Evolutionary conservation across 2,888 invertebrate species (phyloP).

Genomic region (Cheilosia urbana): DNA sequence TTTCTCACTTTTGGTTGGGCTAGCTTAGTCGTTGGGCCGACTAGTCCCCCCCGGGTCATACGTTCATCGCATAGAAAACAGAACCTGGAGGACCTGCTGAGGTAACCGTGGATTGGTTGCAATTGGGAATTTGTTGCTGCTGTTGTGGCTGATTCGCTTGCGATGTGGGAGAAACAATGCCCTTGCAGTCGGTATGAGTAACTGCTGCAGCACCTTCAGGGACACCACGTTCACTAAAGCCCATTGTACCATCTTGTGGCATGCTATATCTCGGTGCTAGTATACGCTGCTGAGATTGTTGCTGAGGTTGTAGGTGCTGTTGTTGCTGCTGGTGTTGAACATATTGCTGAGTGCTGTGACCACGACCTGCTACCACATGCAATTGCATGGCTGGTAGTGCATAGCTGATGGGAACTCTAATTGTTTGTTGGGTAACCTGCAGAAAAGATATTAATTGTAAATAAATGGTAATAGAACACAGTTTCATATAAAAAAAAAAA

Average conservation of each 20-base stretch:
- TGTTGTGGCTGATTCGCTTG: slow-evolving; percentile 71
- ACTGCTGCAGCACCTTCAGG: slow-evolving; percentile 90
- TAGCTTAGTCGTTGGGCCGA: slow-evolving; percentile 77
- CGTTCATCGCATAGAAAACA: slow-evolving; percentile 94
- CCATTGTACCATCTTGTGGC: slow-evolving; percentile 79
- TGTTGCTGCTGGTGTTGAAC: slow-evolving; percentile 79
- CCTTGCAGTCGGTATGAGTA: slow-evolving; percentile 80
- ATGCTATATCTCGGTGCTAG: slow-evolving; percentile 81
- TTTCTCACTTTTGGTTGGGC: slow-evolving; percentile 67
- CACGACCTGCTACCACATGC: slow-evolving; percentile 83
- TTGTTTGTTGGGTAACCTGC: slow-evolving; percentile 84
- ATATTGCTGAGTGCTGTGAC: slow-evolving; percentile 80
- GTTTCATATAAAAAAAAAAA: too few relatives aligned
- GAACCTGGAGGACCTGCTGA: slow-evolving; percentile 85
- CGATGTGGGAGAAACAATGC: slow-evolving; percentile 80
- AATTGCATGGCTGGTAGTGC: slow-evolving; percentile 84
- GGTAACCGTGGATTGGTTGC: slow-evolving; percentile 83
- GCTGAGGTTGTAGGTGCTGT: slow-evolving; percentile 74
- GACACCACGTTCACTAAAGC: slow-evolving; percentile 87
- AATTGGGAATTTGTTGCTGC: slow-evolving; percentile 80
- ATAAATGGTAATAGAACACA: too few relatives aligned
- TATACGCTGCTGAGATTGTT: slow-evolving; percentile 78
- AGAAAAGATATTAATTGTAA: background rate
- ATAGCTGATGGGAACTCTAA: slow-evolving; percentile 84
- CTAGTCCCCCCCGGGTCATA: slow-evolving; percentile 88